Percentiles rank a stretch among this genome's conserved stretches.
Conservation (phyloP, 2,888 invertebrate species). For the Temnothorax rugatulus region DNA sequence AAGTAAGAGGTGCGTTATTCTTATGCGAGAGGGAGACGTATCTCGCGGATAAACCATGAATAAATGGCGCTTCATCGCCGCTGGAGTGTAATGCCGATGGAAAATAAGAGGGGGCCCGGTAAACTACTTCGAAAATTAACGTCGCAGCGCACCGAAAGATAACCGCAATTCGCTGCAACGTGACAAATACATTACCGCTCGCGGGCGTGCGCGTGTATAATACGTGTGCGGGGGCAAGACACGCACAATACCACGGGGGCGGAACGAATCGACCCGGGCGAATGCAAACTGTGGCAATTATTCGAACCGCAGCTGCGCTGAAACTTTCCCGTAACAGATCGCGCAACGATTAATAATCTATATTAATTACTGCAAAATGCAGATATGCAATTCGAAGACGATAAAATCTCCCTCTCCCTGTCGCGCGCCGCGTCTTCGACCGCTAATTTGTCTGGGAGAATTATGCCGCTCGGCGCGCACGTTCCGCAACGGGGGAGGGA, state of each 20-base stretch:
- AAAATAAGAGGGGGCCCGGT: constrained; percentile 14
- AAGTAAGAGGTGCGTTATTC: background rate
- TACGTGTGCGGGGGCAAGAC: background rate
- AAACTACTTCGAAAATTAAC: constrained; percentile 36
- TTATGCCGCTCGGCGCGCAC: constrained; percentile 18
- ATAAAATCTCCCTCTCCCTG: constrained; percentile 68
- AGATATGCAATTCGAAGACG: constrained; percentile 68
- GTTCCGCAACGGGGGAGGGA: background rate
- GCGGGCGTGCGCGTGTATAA: background rate
- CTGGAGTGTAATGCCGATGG: background rate
- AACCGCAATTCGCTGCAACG: constrained; percentile 35
- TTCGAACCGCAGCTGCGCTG: constrained; percentile 70
- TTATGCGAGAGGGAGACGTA: background rate
- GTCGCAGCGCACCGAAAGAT: constrained; percentile 10
- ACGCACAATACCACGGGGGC: constrained; percentile 40
- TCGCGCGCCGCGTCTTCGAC: constrained; percentile 65
- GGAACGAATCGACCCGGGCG: constrained; percentile 60
- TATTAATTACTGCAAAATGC: constrained; percentile 76
- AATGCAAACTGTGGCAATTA: constrained; percentile 76
- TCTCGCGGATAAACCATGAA: background rate
- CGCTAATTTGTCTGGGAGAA: constrained; percentile 68
- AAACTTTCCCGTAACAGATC: constrained; percentile 76
- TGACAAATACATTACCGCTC: constrained; percentile 44
- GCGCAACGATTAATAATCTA: constrained; percentile 75
- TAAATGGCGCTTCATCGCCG: constrained; percentile 14